Evolutionary conservation across 2,797 vertebrate genomes (phyloP), one percentile per base, ranked within the genome.

Genomic region (Gallinago nigripennis): DNA sequence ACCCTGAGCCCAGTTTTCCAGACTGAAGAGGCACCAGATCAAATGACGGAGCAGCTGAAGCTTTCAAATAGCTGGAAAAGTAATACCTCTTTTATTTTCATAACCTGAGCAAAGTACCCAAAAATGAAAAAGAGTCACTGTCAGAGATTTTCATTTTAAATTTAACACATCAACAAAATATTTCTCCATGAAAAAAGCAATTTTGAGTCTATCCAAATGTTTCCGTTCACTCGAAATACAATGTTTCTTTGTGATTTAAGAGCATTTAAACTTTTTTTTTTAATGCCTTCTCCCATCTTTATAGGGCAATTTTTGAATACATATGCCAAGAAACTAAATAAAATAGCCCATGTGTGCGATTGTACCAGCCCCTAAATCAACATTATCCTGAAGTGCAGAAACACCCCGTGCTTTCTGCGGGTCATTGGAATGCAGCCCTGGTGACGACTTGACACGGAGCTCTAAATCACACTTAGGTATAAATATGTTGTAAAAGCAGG

Each of bases 171-270:
- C 91, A 91, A 90, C 48, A 61, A 94, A 94, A 83, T 86, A 90
- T 91, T 91, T 83, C 87, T 83, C 87, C 41, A 41, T 69, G 72
- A 81, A 92, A 92, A 92, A 95, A 91, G 80, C 85, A 79, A 95
- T 95, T 95, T 21, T 93, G 46, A 71, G 80, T 65, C 76, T 84
- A 90, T 75, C 80, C 88, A 79, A 94, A 94, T 11, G 73, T 79
- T 96, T 84, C 66, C 7, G 0, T 28, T 93, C 61, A 7, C 77
- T 92, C 70, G 24, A 9, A 94, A 82, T 73, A 75, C 65, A 53
- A 88, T 86, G 72, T 30, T 91, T 95, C 91, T 86, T 54, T 17
- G 41, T 96, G 96, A 96, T 95, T 96, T 92, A 96, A 21, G 85
- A 82, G 88, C 72, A 54, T 88, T 96, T 94, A 91, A 92, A 94